phyloP scores from a whole-genome alignment of 53 echinoderm and acorn worm genomes.

The Echinarachnius parma region DNA sequence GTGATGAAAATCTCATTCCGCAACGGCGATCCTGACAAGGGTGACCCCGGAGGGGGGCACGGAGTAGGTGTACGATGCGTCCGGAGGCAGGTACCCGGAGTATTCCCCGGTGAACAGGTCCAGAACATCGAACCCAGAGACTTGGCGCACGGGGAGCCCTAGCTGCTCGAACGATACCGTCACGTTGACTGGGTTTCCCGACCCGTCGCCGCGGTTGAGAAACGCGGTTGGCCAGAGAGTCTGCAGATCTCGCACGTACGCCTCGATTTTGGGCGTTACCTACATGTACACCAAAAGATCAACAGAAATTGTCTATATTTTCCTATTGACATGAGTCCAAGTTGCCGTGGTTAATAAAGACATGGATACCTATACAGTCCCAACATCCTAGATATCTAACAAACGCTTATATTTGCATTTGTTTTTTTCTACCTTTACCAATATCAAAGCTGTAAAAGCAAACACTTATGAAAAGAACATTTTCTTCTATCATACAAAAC shows the following conservation, averaged over 20 bases:
- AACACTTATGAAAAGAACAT: too few species aligned
- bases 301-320: not conserved
- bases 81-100: conserved; percentile 60
- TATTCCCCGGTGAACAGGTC: conserved; percentile 50
- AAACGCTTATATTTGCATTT: not conserved
- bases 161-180: conserved; percentile 49
- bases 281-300: not conserved
- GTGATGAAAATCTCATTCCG: too few species aligned
- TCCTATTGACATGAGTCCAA: not conserved
- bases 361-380: not conserved
- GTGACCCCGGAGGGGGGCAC: conserved; percentile 46
- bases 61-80: conserved; percentile 31
- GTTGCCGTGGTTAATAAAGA: not conserved
- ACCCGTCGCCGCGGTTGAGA: conserved; percentile 27
- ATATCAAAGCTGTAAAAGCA: too few species aligned
- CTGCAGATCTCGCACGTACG: conserved; percentile 18
- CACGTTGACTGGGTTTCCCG: conserved; percentile 19
- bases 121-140: conserved; percentile 54
- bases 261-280: not conserved
- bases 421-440: not conserved
- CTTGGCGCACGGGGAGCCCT: conserved; percentile 43
- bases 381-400: not conserved
- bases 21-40: conserved; percentile 44
- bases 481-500: too few species aligned
- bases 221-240: conserved; percentile 45